Conservation (phyloP, 2,888 invertebrate species). For the Caenorhabditis japonica region DNA sequence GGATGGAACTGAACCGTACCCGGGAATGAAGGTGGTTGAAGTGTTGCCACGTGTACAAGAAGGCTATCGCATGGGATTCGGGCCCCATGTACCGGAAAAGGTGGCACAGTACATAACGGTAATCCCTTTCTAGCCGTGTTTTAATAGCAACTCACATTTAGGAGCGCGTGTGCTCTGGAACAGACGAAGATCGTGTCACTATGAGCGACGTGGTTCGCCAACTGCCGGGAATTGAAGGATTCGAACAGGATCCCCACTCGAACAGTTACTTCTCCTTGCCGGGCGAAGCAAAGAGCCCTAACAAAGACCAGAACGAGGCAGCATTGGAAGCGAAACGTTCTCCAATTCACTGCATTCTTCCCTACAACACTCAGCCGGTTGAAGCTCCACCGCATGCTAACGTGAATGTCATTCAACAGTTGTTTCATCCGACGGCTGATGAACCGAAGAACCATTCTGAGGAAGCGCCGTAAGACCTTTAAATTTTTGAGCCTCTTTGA, state of each 20-base stretch:
- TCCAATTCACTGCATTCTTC: constrained; percentile 22
- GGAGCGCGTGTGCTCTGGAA: constrained; percentile 22
- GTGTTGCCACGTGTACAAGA: constrained; percentile 58
- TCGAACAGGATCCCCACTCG: constrained; percentile 11
- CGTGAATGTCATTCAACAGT: too few species aligned
- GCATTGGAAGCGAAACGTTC: neutral
- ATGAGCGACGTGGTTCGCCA: constrained; percentile 27
- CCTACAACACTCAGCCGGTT: constrained; percentile 18
- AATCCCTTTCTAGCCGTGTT: neutral
- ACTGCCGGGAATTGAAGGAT: constrained; percentile 24
- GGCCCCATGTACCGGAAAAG: constrained; percentile 3
- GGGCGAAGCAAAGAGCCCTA: neutral
- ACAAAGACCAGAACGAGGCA: neutral
- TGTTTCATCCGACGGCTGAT: too few species aligned
- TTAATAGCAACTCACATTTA: neutral
- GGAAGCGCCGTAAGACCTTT: too few species aligned
- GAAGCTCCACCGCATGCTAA: neutral
- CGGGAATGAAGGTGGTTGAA: constrained; percentile 61
- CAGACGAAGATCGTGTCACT: constrained; percentile 15
- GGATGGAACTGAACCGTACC: constrained; percentile 63
- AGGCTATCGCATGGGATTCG: constrained; percentile 61
- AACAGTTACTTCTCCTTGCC: constrained; percentile 29
- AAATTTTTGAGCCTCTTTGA: too few species aligned
- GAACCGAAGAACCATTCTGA: too few species aligned
- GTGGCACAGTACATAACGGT: constrained; percentile 24